A percentile compares a stretch with the other conserved stretches of the same genome.
These are phyloP conservation scores for Pseudoips prasinana DNA, from an alignment of 2,888 invertebrate species.

Conservation along the genomic window DNA sequence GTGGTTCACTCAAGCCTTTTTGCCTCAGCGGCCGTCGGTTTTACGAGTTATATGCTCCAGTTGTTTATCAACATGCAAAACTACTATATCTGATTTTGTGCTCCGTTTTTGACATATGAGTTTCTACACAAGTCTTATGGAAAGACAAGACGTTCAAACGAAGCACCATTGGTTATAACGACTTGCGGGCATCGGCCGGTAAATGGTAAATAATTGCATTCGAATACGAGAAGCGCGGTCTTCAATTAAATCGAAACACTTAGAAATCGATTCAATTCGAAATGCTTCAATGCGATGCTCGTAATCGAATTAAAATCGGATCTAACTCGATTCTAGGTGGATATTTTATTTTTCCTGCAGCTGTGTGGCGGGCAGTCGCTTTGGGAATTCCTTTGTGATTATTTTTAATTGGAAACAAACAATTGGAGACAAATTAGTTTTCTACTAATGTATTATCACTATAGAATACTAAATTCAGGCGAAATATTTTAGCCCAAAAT, in stretches of 20 bases:
- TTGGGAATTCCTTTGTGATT: slow-evolving; percentile 21
- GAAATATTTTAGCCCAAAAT: no score
- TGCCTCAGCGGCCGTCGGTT: no score
- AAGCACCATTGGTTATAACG: slow-evolving; percentile 33
- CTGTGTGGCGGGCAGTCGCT: slow-evolving; percentile 13
- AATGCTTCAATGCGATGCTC: slow-evolving; percentile 42
- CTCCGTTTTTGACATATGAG: no score
- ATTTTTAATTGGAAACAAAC: slow-evolving; percentile 35
- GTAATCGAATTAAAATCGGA: slow-evolving; percentile 53
- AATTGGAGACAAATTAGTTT: slow-evolving; percentile 23
- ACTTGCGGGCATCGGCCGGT: slow-evolving; percentile 36
- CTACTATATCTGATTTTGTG: no score
- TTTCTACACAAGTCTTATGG: no score
- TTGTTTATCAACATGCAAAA: no score
- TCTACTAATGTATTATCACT: no score
- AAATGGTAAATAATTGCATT: slow-evolving; percentile 55
- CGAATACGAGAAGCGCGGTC: slow-evolving; percentile 35
- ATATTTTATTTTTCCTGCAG: slow-evolving; percentile 32
- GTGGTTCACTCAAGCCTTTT: no score
- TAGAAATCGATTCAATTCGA: slow-evolving; percentile 47
- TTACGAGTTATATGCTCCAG: no score
- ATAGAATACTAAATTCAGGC: no score
- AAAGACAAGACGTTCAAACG: slow-evolving; percentile 12
- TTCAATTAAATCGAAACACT: slow-evolving; percentile 56
- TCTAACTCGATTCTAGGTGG: slow-evolving; percentile 25